Percentiles rank a stretch among this genome's conserved stretches.
Evolutionary conservation across 2,888 invertebrate species (phyloP).

Genomic region (Drosophila macrothrix): DNA sequence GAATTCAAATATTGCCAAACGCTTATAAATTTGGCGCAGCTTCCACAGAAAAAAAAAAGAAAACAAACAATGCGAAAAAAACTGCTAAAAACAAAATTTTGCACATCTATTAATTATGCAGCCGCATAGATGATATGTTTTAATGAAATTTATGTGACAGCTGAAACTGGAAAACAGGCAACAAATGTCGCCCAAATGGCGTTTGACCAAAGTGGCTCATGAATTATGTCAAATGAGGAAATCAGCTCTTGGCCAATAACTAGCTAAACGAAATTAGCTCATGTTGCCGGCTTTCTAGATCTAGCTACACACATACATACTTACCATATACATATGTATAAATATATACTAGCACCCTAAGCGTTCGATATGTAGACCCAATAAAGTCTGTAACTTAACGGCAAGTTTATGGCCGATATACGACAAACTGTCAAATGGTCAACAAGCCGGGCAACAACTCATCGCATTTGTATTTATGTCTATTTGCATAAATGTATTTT

Average conservation of each 20-base stretch:
- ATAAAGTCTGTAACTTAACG: slow-evolving; percentile 73
- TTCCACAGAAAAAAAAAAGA: slow-evolving; percentile 4
- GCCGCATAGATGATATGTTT: slow-evolving; percentile 49
- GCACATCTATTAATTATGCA: slow-evolving; percentile 48
- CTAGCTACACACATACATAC: background rate
- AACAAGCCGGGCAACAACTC: slow-evolving; percentile 43
- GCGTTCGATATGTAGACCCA: slow-evolving; percentile 29
- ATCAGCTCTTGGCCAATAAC: slow-evolving; percentile 35
- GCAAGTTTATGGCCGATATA: slow-evolving; percentile 66
- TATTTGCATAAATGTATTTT: slow-evolving; percentile 74
- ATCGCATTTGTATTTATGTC: slow-evolving; percentile 57
- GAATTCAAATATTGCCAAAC: slow-evolving; percentile 71
- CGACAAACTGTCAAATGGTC: slow-evolving; percentile 71
- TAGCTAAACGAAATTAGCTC: slow-evolving; percentile 25
- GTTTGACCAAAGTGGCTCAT: slow-evolving; percentile 69
- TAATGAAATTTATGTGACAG: slow-evolving; percentile 74
- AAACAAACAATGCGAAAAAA: slow-evolving; percentile 19
- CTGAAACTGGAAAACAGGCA: slow-evolving; percentile 73
- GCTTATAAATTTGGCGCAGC: slow-evolving; percentile 53
- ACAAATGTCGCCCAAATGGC: slow-evolving; percentile 76
- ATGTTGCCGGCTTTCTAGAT: slow-evolving; percentile 16
- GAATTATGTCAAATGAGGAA: slow-evolving; percentile 54
- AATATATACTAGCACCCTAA: background rate
- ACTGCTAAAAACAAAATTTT: slow-evolving; percentile 39
- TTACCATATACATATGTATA: background rate